phyloP scores from a whole-genome alignment of 2,888 invertebrate genomes.

The Anodontia alba region DNA sequence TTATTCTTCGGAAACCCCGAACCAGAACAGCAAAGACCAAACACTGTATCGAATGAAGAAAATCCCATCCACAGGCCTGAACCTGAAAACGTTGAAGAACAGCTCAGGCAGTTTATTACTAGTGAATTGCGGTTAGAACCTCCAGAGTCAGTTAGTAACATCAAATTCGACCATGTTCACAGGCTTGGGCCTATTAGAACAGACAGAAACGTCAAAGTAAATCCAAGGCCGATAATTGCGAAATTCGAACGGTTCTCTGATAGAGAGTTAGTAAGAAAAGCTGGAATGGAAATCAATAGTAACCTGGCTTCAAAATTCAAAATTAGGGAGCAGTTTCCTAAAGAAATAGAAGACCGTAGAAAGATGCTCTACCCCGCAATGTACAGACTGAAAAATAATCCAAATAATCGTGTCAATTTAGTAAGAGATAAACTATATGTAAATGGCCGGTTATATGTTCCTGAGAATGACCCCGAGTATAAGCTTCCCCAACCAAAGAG shows the following conservation, averaged over 20 bases:
- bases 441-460: not conserved
- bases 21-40: not conserved
- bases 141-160: too few relatives aligned
- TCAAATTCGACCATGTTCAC: not conserved
- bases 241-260: not conserved
- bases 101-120: too few relatives aligned
- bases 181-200: not conserved
- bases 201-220: not conserved
- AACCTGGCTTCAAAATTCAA: not conserved
- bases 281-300: not conserved
- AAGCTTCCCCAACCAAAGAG: too few relatives aligned
- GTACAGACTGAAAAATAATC: not conserved
- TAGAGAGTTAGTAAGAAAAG: not conserved
- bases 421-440: conserved; percentile 8
- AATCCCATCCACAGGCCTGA: too few relatives aligned
- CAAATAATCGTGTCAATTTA: not conserved
- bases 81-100: too few relatives aligned
- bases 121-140: too few relatives aligned
- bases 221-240: not conserved
- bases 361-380: not conserved
- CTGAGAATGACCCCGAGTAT: not conserved
- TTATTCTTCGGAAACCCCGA: too few relatives aligned
- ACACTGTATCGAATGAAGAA: too few relatives aligned
- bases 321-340: conserved; percentile 1
- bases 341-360: not conserved